Percentiles rank a stretch among this genome's conserved stretches.
Evolutionary conservation across 1,140 invertebrate species (phyloP).

Genomic region (Drosophila teissieri): DNA sequence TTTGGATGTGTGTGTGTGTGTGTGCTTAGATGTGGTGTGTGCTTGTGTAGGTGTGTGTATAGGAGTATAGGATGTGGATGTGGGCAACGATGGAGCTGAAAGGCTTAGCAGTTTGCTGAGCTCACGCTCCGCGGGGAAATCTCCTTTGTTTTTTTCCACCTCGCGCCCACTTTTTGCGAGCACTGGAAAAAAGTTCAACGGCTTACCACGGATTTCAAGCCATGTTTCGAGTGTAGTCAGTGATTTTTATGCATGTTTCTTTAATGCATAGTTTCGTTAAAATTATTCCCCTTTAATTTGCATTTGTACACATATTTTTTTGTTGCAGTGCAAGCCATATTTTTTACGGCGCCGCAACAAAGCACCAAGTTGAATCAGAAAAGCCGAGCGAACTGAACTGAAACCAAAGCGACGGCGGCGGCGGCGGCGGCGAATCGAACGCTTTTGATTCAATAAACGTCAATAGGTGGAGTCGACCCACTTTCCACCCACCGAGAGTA

Average conservation of each 20-base stretch:
- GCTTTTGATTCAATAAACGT: constrained; percentile 81
- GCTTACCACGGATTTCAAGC: too few species aligned
- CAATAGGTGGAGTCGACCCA: constrained; percentile 56
- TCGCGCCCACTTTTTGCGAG: constrained; percentile 25
- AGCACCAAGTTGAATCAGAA: constrained; percentile 28
- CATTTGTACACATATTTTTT: constrained; percentile 2
- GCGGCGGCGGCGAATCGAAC: constrained; percentile 26
- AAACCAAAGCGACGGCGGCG: constrained; percentile 17
- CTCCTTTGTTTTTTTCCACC: constrained; percentile 73
- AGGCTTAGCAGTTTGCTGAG: constrained; percentile 61
- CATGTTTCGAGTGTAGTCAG: too few species aligned
- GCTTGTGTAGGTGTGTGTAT: not conserved
- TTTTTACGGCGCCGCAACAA: constrained; percentile 46
- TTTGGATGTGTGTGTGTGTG: constrained; percentile 5
- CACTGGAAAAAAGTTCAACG: not conserved
- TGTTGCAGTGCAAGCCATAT: constrained; percentile 18
- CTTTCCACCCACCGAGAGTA: not conserved
- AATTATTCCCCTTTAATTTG: not conserved
- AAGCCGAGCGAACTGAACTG: constrained; percentile 28
- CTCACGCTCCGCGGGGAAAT: constrained; percentile 73
- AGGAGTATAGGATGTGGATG: not conserved
- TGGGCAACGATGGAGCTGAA: constrained; percentile 25
- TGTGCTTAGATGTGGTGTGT: not conserved
- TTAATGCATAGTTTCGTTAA: not conserved
- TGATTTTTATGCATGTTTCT: too few species aligned